Base-by-base conservation (phyloP, 2,113 vertebrate species). In the Heterochromis multidens region DNA sequence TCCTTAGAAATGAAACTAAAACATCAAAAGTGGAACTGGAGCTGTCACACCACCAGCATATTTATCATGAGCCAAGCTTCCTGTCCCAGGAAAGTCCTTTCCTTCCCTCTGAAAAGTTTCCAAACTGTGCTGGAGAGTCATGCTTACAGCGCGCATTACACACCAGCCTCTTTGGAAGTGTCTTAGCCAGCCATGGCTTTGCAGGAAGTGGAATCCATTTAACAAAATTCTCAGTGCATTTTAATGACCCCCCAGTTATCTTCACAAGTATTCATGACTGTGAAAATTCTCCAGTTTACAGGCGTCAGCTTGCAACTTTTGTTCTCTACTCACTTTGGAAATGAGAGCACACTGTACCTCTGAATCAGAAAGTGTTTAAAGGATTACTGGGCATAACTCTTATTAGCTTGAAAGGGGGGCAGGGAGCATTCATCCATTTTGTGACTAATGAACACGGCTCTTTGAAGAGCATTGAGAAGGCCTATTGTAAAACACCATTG, bases 401-500 rank as follows among this genome's bases (percentile, higher is more conserved):
- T 21, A 37, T 57, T 58, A 49, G 77, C 6, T 67, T 21, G 46
- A 78, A 29, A 40, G 70, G 79, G 62, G 54, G 52, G 27, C 49
- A 56, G 83, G 74, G 88, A 82, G 80, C 77, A 77, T 82, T 85
- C 80, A 56, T 67, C 83, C 78, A 81, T 91, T 82, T 78, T 89
- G 80, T 89, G 79, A 49, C 89, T 83, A 37, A 88, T 89, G 87
- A 91, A 89, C 83, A 6, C 14, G 25, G 87, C 87, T 72, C 87
- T 93, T 92, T 95, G 89, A 89, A 86, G 78, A 76, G 77, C 37
- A 54, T 6, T 89, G 82, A 77, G 85, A 80, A 89, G 83, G 91
- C 89, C 89, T 84, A 65, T 93, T 95, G 94, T 95, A 62, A 90
- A 93, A 88, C 74, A 46, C 86, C 88, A 95, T 95, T 95, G 95